Percentiles rank a stretch among this genome's conserved stretches.
Conservation (phyloP, 1,140 invertebrate genomes). For the Andricus grossulariae region DNA sequence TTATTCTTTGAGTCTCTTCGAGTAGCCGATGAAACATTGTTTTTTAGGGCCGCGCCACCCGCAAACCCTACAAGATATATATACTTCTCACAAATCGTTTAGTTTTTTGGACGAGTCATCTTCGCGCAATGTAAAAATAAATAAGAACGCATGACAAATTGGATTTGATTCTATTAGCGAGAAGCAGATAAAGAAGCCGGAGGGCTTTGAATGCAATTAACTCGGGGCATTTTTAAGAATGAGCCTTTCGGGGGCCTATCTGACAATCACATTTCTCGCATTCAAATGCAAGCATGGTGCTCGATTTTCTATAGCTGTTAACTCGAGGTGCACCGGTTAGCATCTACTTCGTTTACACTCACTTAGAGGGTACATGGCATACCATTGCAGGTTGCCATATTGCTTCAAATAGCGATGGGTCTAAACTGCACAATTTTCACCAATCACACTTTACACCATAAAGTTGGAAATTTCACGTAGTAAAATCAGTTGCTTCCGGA, state of each 20-base stretch:
- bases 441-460: too few relatives aligned
- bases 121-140: conserved; percentile 8
- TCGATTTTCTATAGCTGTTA: conserved; percentile 44
- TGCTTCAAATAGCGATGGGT: conserved; percentile 44
- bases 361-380: conserved; percentile 46
- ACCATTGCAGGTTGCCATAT: conserved; percentile 44
- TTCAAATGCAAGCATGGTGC: conserved; percentile 1
- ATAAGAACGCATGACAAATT: conserved; percentile 4
- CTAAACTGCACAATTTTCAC: not conserved
- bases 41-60: conserved; percentile 35
- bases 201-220: not conserved
- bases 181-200: not conserved
- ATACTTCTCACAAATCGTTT: conserved; percentile 44
- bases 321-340: conserved; percentile 40
- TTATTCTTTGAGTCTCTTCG: conserved; percentile 27
- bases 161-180: not conserved
- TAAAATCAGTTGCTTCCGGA: too few relatives aligned
- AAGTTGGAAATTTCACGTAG: too few relatives aligned
- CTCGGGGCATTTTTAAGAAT: not conserved
- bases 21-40: conserved; percentile 5
- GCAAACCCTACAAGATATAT: conserved; percentile 39
- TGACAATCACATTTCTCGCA: conserved; percentile 8
- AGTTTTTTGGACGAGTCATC: conserved; percentile 41
- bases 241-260: not conserved
- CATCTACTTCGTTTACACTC: conserved; percentile 43